phyloP scores from a whole-genome alignment of 2,113 vertebrate species.

The Excalfactoria chinensis region DNA sequence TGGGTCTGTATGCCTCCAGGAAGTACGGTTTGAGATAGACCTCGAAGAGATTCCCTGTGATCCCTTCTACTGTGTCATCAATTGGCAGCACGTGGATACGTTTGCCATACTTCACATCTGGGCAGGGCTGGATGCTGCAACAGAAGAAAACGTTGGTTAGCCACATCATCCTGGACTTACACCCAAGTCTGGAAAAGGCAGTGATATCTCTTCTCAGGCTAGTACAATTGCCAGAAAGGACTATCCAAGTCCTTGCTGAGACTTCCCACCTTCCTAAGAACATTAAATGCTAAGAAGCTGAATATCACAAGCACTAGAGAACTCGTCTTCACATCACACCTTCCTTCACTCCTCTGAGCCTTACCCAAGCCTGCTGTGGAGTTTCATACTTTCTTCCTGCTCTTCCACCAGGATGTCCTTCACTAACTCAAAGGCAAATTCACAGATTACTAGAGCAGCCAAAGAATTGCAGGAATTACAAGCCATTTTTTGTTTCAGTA shows the following conservation, averaged over 20 bases:
- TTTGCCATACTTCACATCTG: slow-evolving; percentile 98
- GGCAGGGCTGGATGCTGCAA: slow-evolving; percentile 97
- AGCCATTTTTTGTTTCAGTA: neutral
- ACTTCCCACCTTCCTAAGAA: neutral
- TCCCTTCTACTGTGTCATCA: slow-evolving; percentile 98
- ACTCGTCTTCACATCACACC: neutral
- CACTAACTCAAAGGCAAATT: neutral
- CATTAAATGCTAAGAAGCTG: neutral
- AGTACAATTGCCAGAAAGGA: neutral
- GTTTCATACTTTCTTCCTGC: neutral
- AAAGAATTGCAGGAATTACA: accelerated
- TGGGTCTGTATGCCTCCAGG: slow-evolving; percentile 97
- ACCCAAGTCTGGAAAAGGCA: neutral
- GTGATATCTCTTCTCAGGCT: neutral
- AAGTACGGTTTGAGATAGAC: slow-evolving; percentile 99
- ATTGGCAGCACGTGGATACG: slow-evolving; percentile 97
- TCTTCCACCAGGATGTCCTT: neutral
- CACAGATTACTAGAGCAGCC: neutral
- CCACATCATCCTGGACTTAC: neutral
- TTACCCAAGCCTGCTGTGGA: neutral
- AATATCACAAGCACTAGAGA: neutral
- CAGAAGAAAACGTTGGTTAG: slow-evolving; percentile 61
- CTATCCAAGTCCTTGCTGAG: neutral
- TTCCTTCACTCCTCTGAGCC: neutral
- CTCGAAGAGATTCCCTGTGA: slow-evolving; percentile 98